Conservation (phyloP, 2,888 invertebrate genomes). For the Chymomyza fuscimana region DNA sequence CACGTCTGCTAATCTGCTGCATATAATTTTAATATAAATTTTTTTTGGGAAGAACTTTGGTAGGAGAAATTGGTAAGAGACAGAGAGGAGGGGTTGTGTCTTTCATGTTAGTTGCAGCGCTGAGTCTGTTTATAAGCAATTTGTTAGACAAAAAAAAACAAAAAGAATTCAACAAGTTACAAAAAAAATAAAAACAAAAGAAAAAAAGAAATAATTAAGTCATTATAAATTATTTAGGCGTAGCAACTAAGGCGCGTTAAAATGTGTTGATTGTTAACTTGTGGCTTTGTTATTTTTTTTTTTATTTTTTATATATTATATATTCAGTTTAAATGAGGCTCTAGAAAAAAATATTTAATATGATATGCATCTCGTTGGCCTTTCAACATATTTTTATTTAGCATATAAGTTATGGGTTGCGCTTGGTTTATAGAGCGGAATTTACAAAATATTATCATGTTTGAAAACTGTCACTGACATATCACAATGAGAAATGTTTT, state of each 20-base stretch:
- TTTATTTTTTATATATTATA: not conserved
- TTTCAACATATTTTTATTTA: not conserved
- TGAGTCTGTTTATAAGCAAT: constrained; percentile 63
- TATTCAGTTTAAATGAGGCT: constrained; percentile 52
- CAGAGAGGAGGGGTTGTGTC: not conserved
- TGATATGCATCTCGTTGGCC: constrained; percentile 52
- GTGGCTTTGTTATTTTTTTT: not conserved
- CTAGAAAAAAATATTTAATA: constrained; percentile 50
- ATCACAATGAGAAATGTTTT: not conserved
- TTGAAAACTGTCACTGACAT: not conserved
- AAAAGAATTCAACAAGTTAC: constrained; percentile 28
- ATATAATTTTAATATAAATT: constrained; percentile 55
- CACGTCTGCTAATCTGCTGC: constrained; percentile 69
- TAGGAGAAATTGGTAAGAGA: constrained; percentile 48
- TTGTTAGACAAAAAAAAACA: constrained; percentile 42
- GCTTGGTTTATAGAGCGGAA: not conserved
- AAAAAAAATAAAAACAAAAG: constrained; percentile 7
- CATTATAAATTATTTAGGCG: constrained; percentile 68
- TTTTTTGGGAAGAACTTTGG: not conserved
- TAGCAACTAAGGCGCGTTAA: constrained; percentile 9
- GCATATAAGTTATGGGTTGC: not conserved
- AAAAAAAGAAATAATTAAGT: constrained; percentile 65
- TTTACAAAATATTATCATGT: not conserved
- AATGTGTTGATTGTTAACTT: constrained; percentile 57
- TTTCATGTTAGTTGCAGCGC: constrained; percentile 54